Conservation (phyloP, 2,797 vertebrate species). For the Trachurus trachurus region DNA sequence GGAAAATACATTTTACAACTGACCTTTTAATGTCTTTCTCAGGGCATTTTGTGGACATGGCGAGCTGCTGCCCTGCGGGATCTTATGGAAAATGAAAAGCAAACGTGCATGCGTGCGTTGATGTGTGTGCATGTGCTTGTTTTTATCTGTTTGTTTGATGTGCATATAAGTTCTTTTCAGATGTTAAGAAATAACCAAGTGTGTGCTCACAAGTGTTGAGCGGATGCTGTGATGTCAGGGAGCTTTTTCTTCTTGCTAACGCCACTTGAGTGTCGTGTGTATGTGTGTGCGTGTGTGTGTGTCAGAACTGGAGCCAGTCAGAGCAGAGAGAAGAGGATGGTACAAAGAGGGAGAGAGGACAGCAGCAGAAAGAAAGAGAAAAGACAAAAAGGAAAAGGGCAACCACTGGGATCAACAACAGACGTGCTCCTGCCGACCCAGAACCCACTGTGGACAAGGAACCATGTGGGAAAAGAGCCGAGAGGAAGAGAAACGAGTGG, state of each 20-base stretch:
- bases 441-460: slow-evolving; percentile 49
- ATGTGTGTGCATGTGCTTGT: background rate
- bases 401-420: slow-evolving; percentile 61
- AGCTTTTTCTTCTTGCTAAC: slow-evolving; percentile 20
- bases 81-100: background rate
- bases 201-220: background rate
- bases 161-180: slow-evolving; percentile 47
- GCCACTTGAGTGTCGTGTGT: slow-evolving; percentile 13
- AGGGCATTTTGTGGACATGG: background rate
- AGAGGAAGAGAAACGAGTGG: slow-evolving; percentile 42
- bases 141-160: slow-evolving; percentile 33
- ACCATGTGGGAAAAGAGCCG: slow-evolving; percentile 71
- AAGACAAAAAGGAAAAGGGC: slow-evolving; percentile 51
- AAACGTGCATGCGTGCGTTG: background rate
- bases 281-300: slow-evolving; percentile 2
- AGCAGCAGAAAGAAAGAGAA: slow-evolving; percentile 41
- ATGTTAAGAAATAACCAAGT: slow-evolving; percentile 29
- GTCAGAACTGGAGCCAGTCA: slow-evolving; percentile 28
- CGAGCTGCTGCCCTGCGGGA: background rate
- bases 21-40: background rate
- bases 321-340: slow-evolving; percentile 1
- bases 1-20: background rate
- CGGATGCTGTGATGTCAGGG: slow-evolving; percentile 34
- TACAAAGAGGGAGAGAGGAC: slow-evolving; percentile 12
- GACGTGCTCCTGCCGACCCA: slow-evolving; percentile 49